phyloP scores from a whole-genome alignment of 37 sponge, comb jelly and placozoan genomes.

The Spongilla lacustris region DNA sequence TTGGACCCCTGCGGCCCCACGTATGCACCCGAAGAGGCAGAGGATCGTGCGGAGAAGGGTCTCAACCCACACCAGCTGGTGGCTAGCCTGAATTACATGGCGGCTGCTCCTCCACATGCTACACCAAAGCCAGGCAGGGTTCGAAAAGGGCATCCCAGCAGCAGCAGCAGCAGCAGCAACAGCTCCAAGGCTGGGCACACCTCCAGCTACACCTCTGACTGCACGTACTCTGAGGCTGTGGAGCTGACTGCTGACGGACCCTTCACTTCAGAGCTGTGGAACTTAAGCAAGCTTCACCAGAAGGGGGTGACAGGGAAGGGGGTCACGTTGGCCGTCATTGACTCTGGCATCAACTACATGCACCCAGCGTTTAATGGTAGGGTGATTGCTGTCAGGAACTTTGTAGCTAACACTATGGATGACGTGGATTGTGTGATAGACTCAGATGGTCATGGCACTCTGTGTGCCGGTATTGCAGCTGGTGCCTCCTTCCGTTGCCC shows the following conservation, averaged over 20 bases:
- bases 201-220: conserved; percentile 38
- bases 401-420: conserved; percentile 26
- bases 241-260: conserved; percentile 19
- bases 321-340: conserved; percentile 45
- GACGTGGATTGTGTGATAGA: conserved; percentile 53
- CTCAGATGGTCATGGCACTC: conserved; percentile 53
- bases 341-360: conserved; percentile 49
- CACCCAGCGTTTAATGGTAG: conserved; percentile 48
- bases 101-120: neutral
- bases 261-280: conserved; percentile 48
- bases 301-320: conserved; percentile 35
- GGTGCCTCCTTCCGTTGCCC: conserved; percentile 8
- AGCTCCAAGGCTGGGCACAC: neutral
- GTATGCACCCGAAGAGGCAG: conserved; percentile 16
- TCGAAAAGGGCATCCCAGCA: neutral
- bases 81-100: conserved; percentile 15
- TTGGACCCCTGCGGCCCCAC: conserved; percentile 27
- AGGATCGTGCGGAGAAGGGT: neutral
- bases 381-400: conserved; percentile 37
- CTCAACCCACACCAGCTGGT: conserved; percentile 33
- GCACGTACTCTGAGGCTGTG: conserved; percentile 9
- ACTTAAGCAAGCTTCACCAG: conserved; percentile 39
- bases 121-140: neutral
- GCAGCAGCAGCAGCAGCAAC: too few species aligned
- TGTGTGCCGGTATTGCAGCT: conserved; percentile 53